These are phyloP conservation scores for Mormyrus proboscirostris DNA, from an alignment of 2,797 vertebrate species.

Conservation along the genomic window DNA sequence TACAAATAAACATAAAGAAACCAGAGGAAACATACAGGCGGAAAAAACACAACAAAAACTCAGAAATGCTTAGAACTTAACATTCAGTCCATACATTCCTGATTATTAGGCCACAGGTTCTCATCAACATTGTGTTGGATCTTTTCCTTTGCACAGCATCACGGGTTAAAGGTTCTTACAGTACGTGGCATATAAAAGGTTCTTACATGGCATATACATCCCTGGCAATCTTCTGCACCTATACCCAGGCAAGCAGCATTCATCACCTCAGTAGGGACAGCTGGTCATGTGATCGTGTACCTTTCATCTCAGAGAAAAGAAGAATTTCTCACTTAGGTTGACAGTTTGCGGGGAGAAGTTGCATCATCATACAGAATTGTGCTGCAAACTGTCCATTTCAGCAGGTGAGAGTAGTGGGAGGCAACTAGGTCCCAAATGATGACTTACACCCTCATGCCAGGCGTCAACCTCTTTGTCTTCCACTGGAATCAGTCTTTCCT, in stretches of 20 bases:
- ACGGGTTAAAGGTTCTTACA: background rate
- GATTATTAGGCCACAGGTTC: background rate
- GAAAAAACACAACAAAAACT: background rate
- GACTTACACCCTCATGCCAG: background rate
- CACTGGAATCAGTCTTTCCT: conserved; percentile 20
- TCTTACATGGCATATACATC: background rate
- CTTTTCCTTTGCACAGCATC: background rate
- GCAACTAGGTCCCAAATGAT: background rate
- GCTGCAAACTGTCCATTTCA: background rate
- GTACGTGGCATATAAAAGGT: too few species aligned
- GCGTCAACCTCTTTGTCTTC: conserved; percentile 23
- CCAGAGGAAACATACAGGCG: background rate
- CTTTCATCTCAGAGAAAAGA: conserved; percentile 4
- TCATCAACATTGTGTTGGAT: background rate
- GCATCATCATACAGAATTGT: background rate
- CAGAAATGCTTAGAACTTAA: background rate
- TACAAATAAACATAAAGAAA: background rate
- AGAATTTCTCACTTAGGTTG: background rate
- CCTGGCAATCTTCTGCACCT: background rate
- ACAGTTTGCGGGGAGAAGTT: background rate
- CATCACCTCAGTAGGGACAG: background rate
- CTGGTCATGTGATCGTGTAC: conserved; percentile 12
- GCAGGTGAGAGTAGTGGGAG: background rate
- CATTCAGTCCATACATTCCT: background rate
- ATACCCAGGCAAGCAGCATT: too few species aligned